Evolutionary conservation across 2,113 vertebrate genomes (phyloP).

Genomic region (Oreochromis spilurus): DNA sequence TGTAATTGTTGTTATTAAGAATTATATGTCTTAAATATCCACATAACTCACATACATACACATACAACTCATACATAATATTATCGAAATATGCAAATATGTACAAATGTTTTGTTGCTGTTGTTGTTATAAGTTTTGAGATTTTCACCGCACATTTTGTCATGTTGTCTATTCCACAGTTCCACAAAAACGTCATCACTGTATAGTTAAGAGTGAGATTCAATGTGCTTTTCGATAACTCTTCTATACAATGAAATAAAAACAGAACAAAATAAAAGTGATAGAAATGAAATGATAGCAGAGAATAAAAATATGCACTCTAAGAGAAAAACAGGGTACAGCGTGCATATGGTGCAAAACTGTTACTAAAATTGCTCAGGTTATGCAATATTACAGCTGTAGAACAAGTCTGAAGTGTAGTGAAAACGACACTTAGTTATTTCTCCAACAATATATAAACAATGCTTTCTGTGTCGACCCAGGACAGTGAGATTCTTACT

Average conservation of each 20-base stretch:
- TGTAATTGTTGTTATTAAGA: neutral
- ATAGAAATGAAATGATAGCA: neutral
- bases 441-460: neutral
- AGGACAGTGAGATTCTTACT: neutral
- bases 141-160: neutral
- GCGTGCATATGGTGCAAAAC: neutral
- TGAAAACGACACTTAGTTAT: neutral
- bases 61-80: neutral
- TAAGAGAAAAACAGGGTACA: neutral
- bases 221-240: neutral
- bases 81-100: neutral
- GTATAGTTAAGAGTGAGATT: neutral
- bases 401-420: neutral
- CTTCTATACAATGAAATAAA: neutral
- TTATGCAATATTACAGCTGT: neutral
- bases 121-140: neutral
- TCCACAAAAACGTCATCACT: too few relatives aligned
- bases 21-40: neutral
- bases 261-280: fast-evolving
- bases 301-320: fast-evolving
- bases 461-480: neutral
- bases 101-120: fast-evolving
- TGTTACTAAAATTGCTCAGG: neutral
- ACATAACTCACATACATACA: neutral
- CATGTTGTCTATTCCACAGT: neutral